Conservation (phyloP, 2,113 vertebrate genomes). For the Gallinago paraguaiae region DNA sequence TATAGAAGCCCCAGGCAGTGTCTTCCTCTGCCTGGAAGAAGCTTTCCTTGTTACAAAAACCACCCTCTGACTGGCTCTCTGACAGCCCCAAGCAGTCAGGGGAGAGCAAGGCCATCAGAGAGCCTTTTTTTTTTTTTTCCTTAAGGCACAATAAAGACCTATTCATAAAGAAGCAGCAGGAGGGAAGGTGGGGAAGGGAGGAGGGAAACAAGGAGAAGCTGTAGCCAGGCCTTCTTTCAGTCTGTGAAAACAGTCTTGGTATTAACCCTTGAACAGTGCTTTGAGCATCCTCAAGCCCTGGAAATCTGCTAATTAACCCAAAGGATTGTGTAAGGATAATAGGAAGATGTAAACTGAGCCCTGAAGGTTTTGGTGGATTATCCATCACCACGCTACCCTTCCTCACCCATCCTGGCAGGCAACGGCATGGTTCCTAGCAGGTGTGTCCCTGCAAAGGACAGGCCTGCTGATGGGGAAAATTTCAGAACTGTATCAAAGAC, state of each 20-base stretch:
- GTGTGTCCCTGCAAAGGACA: neutral
- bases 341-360: neutral
- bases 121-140: neutral
- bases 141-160: neutral
- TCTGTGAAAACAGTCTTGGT: neutral
- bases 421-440: neutral
- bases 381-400: neutral
- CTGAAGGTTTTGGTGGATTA: neutral
- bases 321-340: neutral
- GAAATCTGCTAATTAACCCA: neutral
- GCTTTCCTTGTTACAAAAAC: conserved; percentile 31
- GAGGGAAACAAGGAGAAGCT: neutral
- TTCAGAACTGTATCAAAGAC: neutral
- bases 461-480: neutral
- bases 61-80: neutral
- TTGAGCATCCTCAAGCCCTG: neutral
- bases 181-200: neutral
- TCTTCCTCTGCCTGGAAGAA: conserved; percentile 53
- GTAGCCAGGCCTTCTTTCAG: neutral
- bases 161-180: neutral
- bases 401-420: neutral
- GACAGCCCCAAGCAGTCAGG: neutral
- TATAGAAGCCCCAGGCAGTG: conserved; percentile 37
- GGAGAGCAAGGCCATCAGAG: neutral
- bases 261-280: neutral